phyloP scores from a whole-genome alignment of 2,888 invertebrate genomes.

The Podabrus alpinus region DNA sequence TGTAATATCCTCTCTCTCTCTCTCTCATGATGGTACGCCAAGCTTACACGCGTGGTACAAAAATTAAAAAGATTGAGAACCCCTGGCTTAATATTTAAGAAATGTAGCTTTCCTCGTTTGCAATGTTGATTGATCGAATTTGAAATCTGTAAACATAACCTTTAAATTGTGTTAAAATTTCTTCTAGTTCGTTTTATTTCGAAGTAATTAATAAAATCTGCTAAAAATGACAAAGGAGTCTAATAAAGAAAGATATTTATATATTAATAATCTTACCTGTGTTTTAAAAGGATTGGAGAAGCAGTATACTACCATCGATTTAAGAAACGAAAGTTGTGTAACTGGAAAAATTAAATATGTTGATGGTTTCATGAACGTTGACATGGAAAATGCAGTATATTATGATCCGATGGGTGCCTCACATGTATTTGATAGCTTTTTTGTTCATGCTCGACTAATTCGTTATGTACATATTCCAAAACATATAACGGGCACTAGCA shows the following conservation, averaged over 20 bases:
- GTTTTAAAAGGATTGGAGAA: constrained; percentile 65
- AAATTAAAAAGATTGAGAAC: too few species aligned
- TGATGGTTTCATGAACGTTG: constrained; percentile 73
- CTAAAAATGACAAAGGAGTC: constrained; percentile 6
- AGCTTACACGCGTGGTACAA: too few species aligned
- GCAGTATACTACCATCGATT: constrained; percentile 65
- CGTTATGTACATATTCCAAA: constrained; percentile 71
- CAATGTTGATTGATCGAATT: too few species aligned
- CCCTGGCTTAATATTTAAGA: too few species aligned
- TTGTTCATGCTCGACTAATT: constrained; percentile 67
- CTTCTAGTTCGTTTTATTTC: background rate
- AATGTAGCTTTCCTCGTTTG: too few species aligned
- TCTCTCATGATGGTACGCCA: too few species aligned
- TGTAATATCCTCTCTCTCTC: too few species aligned
- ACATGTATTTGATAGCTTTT: constrained; percentile 65
- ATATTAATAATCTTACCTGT: constrained; percentile 45
- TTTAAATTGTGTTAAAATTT: background rate
- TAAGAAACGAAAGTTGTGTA: constrained; percentile 68
- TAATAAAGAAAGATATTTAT: constrained; percentile 23
- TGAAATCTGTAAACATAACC: background rate
- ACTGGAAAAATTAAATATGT: constrained; percentile 64
- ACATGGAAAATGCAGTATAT: constrained; percentile 65
- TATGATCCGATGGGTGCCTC: constrained; percentile 64
- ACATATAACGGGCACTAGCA: constrained; percentile 36
- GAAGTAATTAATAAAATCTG: background rate